These are phyloP conservation scores for Strigamia crassipes DNA, from an alignment of 2,888 invertebrate genomes.

Conservation along the genomic window DNA sequence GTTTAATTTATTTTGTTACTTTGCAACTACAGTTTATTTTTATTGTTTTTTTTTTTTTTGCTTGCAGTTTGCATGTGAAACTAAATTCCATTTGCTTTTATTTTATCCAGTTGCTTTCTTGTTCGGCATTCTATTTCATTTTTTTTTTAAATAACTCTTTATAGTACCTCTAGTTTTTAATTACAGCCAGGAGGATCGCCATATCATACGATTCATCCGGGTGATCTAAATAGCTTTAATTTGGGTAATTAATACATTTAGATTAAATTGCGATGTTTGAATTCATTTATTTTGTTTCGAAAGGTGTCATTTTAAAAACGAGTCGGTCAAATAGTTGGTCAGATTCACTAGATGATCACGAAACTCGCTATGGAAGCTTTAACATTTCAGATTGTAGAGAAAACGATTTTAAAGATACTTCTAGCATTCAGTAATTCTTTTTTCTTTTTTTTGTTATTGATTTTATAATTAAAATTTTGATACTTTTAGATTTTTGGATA, in stretches of 20 bases:
- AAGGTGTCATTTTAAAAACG: slow-evolving; percentile 54
- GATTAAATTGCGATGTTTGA: no score
- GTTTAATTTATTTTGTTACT: neutral
- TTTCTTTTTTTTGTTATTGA: neutral
- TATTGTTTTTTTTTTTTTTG: neutral
- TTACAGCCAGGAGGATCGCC: slow-evolving; percentile 77
- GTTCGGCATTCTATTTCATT: neutral
- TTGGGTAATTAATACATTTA: slow-evolving; percentile 63
- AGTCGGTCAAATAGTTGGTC: slow-evolving; percentile 86
- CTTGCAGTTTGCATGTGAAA: slow-evolving; percentile 7
- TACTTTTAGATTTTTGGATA: slow-evolving; percentile 60
- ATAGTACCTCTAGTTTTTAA: neutral
- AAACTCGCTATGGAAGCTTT: slow-evolving; percentile 43
- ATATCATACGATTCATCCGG: slow-evolving; percentile 84
- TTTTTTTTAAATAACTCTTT: neutral
- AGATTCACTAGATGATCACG: slow-evolving; percentile 77
- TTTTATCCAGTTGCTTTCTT: neutral
- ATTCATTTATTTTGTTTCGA: neutral
- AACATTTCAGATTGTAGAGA: neutral
- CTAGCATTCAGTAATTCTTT: neutral
- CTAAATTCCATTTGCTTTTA: slow-evolving; percentile 5
- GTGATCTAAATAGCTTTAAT: slow-evolving; percentile 79
- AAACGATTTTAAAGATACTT: neutral
- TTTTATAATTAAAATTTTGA: slow-evolving; percentile 49
- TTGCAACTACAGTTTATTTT: neutral